These are phyloP conservation scores for Dryas iulia DNA, from an alignment of 1,140 invertebrate species.

Conservation along the genomic window DNA sequence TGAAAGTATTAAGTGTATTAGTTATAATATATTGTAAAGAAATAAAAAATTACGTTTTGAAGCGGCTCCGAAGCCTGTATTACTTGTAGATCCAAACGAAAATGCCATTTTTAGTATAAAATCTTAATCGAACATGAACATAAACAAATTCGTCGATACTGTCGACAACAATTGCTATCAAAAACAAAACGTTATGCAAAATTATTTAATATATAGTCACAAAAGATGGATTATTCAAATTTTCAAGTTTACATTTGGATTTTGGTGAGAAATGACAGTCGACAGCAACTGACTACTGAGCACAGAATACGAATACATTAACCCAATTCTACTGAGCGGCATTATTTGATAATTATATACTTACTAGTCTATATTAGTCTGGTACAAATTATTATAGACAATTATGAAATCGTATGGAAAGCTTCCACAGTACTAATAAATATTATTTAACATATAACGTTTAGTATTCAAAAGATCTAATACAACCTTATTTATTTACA, in stretches of 20 bases:
- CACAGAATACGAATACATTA: no score
- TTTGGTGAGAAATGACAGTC: neutral
- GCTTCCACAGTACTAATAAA: no score
- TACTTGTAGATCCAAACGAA: slow-evolving; percentile 61
- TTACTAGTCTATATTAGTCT: no score
- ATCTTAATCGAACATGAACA: neutral
- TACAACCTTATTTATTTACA: no score
- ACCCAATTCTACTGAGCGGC: no score
- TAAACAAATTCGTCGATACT: neutral
- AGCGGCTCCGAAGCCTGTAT: slow-evolving; percentile 58
- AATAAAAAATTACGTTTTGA: slow-evolving; percentile 63
- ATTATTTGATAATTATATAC: no score
- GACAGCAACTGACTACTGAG: neutral
- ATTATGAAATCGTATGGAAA: no score
- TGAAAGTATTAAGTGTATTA: no score
- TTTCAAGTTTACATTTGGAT: neutral
- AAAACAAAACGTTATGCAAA: neutral
- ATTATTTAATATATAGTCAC: neutral
- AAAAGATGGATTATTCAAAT: neutral
- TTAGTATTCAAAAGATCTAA: no score
- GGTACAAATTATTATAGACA: no score
- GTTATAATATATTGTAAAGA: neutral
- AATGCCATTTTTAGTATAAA: slow-evolving; percentile 53
- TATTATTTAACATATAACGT: no score
- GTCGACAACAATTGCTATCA: neutral